Evolutionary conservation across 2,113 vertebrate species (phyloP).

Genomic region (Bolborhynchus lineola): DNA sequence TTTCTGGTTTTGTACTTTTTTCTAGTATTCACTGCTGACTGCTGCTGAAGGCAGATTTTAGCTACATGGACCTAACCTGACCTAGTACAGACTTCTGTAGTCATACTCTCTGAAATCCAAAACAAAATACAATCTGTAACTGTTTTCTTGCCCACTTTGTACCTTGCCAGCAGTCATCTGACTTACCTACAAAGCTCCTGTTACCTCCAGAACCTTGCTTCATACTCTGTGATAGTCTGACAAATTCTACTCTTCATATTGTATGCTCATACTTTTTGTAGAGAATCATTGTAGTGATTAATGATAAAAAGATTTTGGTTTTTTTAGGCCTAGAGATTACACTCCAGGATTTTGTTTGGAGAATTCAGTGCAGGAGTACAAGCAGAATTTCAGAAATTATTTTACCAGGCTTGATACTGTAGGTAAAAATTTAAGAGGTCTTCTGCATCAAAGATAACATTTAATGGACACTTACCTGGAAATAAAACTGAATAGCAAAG

Average conservation of each 20-base stretch:
- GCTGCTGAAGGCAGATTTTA: neutral
- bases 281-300: neutral
- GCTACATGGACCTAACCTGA: neutral
- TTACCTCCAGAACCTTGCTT: neutral
- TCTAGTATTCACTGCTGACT: neutral
- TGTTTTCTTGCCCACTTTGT: neutral
- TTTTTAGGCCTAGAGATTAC: neutral
- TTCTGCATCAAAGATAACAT: neutral
- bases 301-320: neutral
- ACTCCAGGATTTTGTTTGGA: neutral
- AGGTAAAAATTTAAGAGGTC: neutral
- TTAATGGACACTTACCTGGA: neutral
- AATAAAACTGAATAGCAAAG: neutral
- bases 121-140: neutral
- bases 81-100: neutral
- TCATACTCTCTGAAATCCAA: neutral
- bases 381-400: neutral
- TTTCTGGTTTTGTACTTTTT: neutral
- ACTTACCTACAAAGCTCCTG: fast-evolving
- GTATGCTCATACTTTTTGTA: neutral
- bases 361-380: neutral
- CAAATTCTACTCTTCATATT: neutral
- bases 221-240: neutral
- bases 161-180: neutral
- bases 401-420: neutral